These are phyloP conservation scores for Hestina assimilis DNA, from an alignment of 1,140 invertebrate species.

Conservation along the genomic window DNA sequence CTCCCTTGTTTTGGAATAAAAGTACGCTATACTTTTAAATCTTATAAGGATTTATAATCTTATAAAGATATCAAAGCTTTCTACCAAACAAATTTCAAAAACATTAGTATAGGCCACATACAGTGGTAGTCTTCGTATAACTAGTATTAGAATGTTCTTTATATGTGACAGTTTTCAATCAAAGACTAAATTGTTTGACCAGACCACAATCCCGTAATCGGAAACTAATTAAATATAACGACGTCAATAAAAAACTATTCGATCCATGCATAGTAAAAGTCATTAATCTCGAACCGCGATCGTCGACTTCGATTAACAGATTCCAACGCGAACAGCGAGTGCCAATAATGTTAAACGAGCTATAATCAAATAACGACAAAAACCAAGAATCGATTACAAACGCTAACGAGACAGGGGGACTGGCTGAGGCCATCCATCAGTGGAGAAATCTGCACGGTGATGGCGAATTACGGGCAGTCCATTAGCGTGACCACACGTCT, in stretches of 20 bases:
- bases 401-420: constrained; percentile 44
- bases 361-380: constrained; percentile 30
- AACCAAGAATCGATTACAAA: constrained; percentile 32
- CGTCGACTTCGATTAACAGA: constrained; percentile 22
- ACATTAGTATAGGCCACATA: no score
- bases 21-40: no score
- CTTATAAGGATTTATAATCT: no score
- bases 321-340: constrained; percentile 21
- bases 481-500: constrained; percentile 28
- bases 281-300: constrained; percentile 25
- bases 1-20: no score
- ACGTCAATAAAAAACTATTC: constrained; percentile 10
- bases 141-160: no score
- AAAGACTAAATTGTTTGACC: not conserved
- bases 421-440: constrained; percentile 40
- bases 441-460: constrained; percentile 49
- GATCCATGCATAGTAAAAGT: constrained; percentile 8
- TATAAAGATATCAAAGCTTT: no score
- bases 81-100: no score
- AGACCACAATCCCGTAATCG: constrained; percentile 1
- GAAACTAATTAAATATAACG: constrained; percentile 20
- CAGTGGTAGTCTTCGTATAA: no score
- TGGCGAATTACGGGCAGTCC: constrained; percentile 46
- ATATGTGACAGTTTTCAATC: not conserved
- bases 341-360: constrained; percentile 26